Percentiles rank a stretch among this genome's conserved stretches.
Conservation (phyloP, 92 coral and sea anemone species). For the Actinernus sp. region DNA sequence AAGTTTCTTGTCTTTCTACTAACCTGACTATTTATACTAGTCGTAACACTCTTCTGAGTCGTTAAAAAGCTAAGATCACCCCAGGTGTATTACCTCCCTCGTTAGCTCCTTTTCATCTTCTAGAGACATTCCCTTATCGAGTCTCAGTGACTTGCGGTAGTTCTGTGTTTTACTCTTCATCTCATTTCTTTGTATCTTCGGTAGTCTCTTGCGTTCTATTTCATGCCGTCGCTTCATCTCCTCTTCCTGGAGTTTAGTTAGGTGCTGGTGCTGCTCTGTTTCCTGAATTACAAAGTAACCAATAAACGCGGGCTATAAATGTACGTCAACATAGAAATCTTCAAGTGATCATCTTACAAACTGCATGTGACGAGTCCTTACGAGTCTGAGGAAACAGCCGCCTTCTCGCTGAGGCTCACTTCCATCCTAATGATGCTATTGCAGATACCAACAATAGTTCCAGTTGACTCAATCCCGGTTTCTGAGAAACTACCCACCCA, state of each 20-base stretch:
- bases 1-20: conserved; percentile 87
- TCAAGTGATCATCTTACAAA: no score
- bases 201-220: conserved; percentile 93
- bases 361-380: no score
- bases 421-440: no score
- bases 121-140: conserved; percentile 87
- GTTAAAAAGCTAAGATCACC: no score
- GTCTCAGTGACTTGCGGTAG: conserved; percentile 84
- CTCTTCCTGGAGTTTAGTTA: conserved; percentile 90
- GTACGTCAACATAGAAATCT: no score
- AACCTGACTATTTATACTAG: conserved; percentile 91
- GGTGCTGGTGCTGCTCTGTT: conserved; percentile 87
- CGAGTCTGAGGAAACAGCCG: no score
- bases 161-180: conserved; percentile 89
- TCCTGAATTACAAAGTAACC: no score
- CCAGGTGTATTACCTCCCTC: conserved; percentile 66
- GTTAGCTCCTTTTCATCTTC: conserved; percentile 89
- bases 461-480: no score
- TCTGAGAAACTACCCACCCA: no score
- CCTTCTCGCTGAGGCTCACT: no score
- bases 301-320: no score
- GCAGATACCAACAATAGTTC: no score
- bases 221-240: conserved; percentile 97
- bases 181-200: conserved; percentile 97
- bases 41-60: conserved; percentile 97